Percentiles rank a stretch among this genome's conserved stretches.
Conservation (phyloP, 1,140 invertebrate species). For the Leptopilina boulardi region DNA sequence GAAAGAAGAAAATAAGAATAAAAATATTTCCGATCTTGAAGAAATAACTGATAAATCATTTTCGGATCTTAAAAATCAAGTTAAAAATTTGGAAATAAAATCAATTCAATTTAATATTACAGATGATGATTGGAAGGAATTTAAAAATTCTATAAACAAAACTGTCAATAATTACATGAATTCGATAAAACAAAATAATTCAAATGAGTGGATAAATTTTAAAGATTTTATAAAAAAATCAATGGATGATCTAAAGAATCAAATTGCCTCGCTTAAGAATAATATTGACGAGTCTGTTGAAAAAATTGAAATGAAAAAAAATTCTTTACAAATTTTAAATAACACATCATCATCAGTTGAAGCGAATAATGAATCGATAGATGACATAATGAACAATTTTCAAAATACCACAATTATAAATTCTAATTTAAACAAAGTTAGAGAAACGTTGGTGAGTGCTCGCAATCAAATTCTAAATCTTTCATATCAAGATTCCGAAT, state of each 20-base stretch:
- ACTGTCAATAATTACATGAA: slow-evolving; percentile 24
- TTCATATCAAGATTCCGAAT: neutral
- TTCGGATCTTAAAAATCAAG: neutral
- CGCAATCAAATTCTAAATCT: neutral
- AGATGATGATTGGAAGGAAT: neutral
- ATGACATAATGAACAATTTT: neutral
- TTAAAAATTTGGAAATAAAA: neutral
- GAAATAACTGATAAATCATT: slow-evolving; percentile 38
- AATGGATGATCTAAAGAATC: slow-evolving; percentile 39
- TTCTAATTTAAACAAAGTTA: slow-evolving; percentile 20
- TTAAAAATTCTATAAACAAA: neutral
- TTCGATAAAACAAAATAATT: slow-evolving; percentile 24
- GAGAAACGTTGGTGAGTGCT: neutral
- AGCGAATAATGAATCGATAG: neutral
- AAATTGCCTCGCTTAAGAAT: slow-evolving; percentile 39
- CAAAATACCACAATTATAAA: neutral
- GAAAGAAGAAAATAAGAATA: neutral
- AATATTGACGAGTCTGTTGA: neutral
- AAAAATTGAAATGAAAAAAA: neutral
- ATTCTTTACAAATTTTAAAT: neutral
- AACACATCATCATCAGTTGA: neutral
- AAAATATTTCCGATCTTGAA: neutral
- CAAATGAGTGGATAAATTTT: slow-evolving; percentile 29
- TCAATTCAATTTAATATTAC: neutral
- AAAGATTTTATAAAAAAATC: slow-evolving; percentile 33